Evolutionary conservation across 2,888 invertebrate species (phyloP).

Genomic region (Ophion slaviceki): DNA sequence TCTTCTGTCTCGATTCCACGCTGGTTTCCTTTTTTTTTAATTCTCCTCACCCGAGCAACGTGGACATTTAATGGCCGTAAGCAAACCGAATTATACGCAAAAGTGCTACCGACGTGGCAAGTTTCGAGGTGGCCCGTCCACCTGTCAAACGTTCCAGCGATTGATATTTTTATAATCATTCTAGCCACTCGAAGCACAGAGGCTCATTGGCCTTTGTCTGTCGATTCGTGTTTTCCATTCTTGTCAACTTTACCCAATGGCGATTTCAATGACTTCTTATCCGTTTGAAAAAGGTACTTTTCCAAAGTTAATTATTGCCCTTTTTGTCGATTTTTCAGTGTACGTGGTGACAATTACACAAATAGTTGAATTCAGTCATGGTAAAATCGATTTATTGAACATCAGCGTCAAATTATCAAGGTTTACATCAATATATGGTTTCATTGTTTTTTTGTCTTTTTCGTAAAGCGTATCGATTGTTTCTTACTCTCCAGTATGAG

Average conservation of each 20-base stretch:
- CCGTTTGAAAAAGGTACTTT: background rate
- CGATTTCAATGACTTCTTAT: background rate
- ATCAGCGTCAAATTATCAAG: constrained; percentile 18
- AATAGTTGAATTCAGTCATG: constrained; percentile 14
- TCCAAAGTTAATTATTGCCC: background rate
- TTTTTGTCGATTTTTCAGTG: background rate
- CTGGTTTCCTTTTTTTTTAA: constrained; percentile 29
- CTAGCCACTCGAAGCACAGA: background rate
- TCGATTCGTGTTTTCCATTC: no score
- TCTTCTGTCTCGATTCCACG: constrained; percentile 54
- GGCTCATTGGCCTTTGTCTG: background rate
- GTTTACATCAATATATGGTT: constrained; percentile 36
- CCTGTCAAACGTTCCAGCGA: constrained; percentile 7
- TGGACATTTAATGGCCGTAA: constrained; percentile 33
- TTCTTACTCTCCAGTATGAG: constrained; percentile 4
- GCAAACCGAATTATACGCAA: constrained; percentile 1
- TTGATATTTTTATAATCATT: constrained; percentile 27
- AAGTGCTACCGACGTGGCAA: constrained; percentile 10
- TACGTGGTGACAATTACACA: constrained; percentile 20
- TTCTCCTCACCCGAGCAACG: constrained; percentile 31
- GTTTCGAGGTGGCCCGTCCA: constrained; percentile 20
- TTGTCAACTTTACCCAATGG: background rate
- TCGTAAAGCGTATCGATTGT: constrained; percentile 10
- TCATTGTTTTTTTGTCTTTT: background rate
- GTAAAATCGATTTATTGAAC: constrained; percentile 42